Conservation (phyloP, 2,113 vertebrate species). For the Glareola pratincola region DNA sequence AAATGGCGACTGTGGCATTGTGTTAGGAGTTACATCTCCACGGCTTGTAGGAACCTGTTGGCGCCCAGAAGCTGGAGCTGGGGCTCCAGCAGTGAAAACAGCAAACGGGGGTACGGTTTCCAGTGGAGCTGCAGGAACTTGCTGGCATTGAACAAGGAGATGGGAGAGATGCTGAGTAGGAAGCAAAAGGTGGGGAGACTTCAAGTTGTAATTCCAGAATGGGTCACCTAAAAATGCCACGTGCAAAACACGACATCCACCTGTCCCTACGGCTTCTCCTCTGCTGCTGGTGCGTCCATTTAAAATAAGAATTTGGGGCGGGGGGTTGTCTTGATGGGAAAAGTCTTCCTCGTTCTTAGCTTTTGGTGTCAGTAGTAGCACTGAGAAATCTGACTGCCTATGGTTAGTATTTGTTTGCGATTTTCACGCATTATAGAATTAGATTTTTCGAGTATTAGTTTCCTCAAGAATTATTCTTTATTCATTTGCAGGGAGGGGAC, state of each 20-base stretch:
- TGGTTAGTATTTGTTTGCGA: conserved; percentile 11
- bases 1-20: not conserved
- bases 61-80: not conserved
- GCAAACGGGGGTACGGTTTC: not conserved
- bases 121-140: not conserved
- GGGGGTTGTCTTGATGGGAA: not conserved
- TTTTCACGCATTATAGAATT: conserved; percentile 8
- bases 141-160: not conserved
- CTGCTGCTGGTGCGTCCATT: not conserved
- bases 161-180: not conserved
- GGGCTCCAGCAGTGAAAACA: not conserved
- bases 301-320: not conserved
- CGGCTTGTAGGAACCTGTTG: not conserved
- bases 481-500: no score
- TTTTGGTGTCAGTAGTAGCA: not conserved
- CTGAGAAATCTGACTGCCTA: not conserved
- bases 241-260: not conserved
- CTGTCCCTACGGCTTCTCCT: not conserved
- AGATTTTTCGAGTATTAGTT: not conserved
- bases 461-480: not conserved
- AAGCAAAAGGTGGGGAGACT: not conserved
- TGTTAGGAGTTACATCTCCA: not conserved
- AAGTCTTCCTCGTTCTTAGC: not conserved
- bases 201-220: not conserved
- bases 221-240: not conserved